phyloP scores from a whole-genome alignment of 2,797 vertebrate genomes.

The Brachyrhaphis roseni region DNA sequence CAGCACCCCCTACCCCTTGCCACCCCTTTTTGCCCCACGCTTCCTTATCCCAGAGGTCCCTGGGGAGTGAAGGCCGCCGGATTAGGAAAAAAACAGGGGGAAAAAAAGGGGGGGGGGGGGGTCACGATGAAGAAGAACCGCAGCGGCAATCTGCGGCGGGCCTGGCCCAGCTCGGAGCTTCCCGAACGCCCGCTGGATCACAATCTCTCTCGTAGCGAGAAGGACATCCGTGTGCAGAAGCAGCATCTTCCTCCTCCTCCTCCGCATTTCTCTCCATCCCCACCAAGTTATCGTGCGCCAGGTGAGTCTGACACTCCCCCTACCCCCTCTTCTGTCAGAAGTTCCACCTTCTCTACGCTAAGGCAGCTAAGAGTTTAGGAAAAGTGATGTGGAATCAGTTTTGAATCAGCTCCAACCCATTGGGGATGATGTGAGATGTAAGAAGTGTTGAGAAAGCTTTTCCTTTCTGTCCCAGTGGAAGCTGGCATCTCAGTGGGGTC shows the following conservation, averaged over 20 bases:
- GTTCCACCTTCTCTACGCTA: constrained; percentile 56
- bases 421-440: neutral
- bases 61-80: constrained; percentile 66
- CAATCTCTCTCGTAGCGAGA: constrained; percentile 93
- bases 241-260: constrained; percentile 82
- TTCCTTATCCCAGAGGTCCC: constrained; percentile 55
- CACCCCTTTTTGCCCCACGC: constrained; percentile 6
- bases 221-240: constrained; percentile 96
- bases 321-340: constrained; percentile 5
- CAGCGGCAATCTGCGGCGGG: constrained; percentile 93
- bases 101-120: constrained; percentile 55
- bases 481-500: neutral
- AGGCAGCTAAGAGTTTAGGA: constrained; percentile 29
- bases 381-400: constrained; percentile 24
- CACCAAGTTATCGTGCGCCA: constrained; percentile 76
- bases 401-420: neutral
- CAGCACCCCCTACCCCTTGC: neutral
- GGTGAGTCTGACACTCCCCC: constrained; percentile 72
- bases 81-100: constrained; percentile 53
- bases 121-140: constrained; percentile 96
- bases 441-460: neutral
- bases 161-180: constrained; percentile 97
- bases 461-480: neutral
- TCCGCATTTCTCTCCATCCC: constrained; percentile 79
- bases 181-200: constrained; percentile 85